Percentiles rank a stretch among this genome's conserved stretches.
phyloP scores from a whole-genome alignment of 2,797 vertebrate species.

The Rhodeus uyekii region DNA sequence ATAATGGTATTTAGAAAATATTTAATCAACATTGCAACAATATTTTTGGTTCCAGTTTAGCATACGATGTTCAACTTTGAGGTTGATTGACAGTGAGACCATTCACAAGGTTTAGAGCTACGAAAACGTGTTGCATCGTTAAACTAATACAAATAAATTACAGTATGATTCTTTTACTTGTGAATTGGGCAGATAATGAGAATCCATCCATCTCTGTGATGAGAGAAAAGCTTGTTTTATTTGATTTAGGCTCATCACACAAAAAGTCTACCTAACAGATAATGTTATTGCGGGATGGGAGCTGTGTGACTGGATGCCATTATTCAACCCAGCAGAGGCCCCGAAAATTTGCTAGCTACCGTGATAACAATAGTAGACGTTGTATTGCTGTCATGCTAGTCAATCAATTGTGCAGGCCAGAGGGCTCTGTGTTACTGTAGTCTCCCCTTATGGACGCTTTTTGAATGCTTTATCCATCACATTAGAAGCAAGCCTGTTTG shows the following conservation, averaged over 20 bases:
- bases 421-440: neutral
- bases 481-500: constrained; percentile 28
- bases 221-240: constrained; percentile 16
- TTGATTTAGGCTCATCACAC: neutral
- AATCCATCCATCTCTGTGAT: neutral
- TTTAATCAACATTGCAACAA: neutral
- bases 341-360: constrained; percentile 18
- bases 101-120: neutral
- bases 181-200: neutral
- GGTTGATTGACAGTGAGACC: neutral
- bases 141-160: neutral
- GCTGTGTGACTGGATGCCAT: neutral
- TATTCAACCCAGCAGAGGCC: neutral
- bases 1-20: neutral
- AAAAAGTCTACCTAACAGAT: neutral
- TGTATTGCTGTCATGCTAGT: constrained; percentile 15
- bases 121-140: neutral
- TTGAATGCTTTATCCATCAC: constrained; percentile 43
- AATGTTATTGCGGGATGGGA: neutral
- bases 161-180: neutral
- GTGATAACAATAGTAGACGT: neutral
- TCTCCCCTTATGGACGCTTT: constrained; percentile 16
- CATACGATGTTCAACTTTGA: neutral
- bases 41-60: neutral
- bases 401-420: constrained; percentile 23